These are phyloP conservation scores for Coelinius sp. DNA, from an alignment of 2,888 invertebrate species.

Conservation along the genomic window DNA sequence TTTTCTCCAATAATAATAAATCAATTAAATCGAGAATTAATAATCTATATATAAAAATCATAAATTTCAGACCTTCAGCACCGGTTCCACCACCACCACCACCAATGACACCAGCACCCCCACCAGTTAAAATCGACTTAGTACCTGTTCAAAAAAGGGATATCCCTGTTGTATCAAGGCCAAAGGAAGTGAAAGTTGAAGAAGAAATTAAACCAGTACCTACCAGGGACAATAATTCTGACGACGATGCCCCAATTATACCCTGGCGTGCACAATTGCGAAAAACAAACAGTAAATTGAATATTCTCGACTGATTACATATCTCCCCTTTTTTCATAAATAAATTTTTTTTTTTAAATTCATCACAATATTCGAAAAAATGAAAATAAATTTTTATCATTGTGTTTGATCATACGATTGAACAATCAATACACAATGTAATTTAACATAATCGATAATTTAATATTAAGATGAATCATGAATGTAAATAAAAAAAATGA, in stretches of 20 bases:
- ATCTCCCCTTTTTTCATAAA: background rate
- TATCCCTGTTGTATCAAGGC: conserved; percentile 54
- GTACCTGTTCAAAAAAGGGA: conserved; percentile 52
- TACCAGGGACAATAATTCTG: conserved; percentile 70
- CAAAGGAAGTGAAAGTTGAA: conserved; percentile 51
- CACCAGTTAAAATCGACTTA: conserved; percentile 51
- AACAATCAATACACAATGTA: background rate
- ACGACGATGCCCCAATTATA: conserved; percentile 81
- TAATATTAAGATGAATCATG: background rate
- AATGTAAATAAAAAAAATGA: conserved; percentile 1
- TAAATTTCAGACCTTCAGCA: conserved; percentile 1
- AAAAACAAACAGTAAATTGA: conserved; percentile 91
- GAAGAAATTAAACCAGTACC: conserved; percentile 48
- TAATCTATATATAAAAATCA: too few species aligned
- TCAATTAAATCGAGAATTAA: background rate
- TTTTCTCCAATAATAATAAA: background rate
- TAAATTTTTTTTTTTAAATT: too few species aligned
- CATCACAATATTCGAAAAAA: background rate
- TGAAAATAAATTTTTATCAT: conserved; percentile 12
- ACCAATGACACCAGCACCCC: conserved; percentile 35
- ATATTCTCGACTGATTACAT: conserved; percentile 80
- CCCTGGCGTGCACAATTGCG: conserved; percentile 92
- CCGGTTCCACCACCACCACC: conserved; percentile 37
- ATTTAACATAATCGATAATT: background rate
- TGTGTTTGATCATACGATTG: background rate